A percentile compares a stretch with the other conserved stretches of the same genome.
Conservation (phyloP, 2,888 invertebrate genomes). For the Leptopilina drosophilae region DNA sequence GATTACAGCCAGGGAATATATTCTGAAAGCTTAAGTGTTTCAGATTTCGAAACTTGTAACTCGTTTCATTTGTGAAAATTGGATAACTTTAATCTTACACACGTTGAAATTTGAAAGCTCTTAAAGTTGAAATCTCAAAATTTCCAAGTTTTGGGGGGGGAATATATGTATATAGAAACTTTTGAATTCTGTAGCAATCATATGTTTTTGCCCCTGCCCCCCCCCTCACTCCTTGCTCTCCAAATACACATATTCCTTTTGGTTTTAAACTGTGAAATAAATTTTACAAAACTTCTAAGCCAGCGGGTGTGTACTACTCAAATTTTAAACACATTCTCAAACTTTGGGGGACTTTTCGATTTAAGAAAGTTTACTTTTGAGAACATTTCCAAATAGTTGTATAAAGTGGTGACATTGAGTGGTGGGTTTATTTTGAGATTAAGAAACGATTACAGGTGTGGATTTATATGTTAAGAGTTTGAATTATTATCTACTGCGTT, state of each 20-base stretch:
- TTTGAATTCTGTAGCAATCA: constrained; percentile 8
- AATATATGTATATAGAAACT: neutral
- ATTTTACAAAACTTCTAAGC: neutral
- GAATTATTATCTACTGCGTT: too few relatives aligned
- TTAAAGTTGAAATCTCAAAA: constrained; percentile 9
- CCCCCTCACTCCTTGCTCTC: neutral
- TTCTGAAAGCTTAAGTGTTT: constrained; percentile 14
- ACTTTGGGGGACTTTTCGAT: neutral
- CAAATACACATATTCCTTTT: neutral
- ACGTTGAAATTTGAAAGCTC: constrained; percentile 1
- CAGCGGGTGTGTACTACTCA: neutral
- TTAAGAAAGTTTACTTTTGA: neutral
- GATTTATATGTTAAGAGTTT: too few relatives aligned
- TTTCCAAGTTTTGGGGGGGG: neutral
- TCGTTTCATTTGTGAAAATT: neutral
- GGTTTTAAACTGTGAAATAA: neutral
- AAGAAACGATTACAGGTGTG: too few relatives aligned
- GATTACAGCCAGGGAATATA: neutral
- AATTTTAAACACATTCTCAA: neutral
- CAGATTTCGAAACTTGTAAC: constrained; percentile 1
- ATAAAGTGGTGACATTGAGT: too few relatives aligned
- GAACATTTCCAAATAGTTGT: neutral
- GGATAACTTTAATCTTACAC: constrained; percentile 10
- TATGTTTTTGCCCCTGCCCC: neutral
- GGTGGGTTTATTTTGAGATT: too few relatives aligned